A percentile compares a stretch with the other conserved stretches of the same genome.
Conservation (phyloP, 2,113 vertebrate genomes). For the Mobula hypostoma region DNA sequence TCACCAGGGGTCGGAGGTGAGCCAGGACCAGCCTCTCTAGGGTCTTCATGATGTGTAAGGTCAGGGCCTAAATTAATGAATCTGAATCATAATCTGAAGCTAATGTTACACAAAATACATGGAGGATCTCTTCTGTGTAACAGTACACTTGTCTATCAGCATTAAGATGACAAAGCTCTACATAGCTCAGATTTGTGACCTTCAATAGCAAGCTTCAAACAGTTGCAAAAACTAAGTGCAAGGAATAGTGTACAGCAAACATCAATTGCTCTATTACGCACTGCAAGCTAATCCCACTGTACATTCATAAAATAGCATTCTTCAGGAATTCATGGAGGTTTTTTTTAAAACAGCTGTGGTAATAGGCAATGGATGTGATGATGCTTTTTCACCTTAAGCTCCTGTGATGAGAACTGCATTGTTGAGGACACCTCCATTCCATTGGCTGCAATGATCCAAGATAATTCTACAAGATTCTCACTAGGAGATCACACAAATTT, state of each 20-base stretch:
- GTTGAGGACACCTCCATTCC: neutral
- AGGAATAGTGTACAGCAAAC: neutral
- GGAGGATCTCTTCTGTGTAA: neutral
- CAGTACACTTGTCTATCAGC: neutral
- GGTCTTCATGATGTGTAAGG: too few relatives aligned
- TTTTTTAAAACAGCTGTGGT: neutral
- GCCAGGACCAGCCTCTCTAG: too few relatives aligned
- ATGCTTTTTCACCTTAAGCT: neutral
- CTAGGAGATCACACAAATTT: too few relatives aligned
- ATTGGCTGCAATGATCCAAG: neutral
- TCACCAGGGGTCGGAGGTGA: too few relatives aligned
- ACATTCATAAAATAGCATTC: neutral
- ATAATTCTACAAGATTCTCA: neutral
- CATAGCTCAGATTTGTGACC: neutral
- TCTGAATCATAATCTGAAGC: neutral
- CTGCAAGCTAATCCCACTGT: neutral
- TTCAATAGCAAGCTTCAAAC: neutral
- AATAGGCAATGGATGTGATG: neutral
- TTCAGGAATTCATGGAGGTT: neutral
- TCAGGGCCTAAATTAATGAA: too few relatives aligned
- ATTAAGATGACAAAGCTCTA: neutral
- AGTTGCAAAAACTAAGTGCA: too few relatives aligned
- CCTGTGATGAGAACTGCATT: neutral
- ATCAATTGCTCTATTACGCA: neutral
- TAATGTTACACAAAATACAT: neutral